Evolutionary conservation across 2,797 vertebrate species (phyloP), one percentile per base, ranked within the genome.

Genomic region (Propithecus deckenii): DNA sequence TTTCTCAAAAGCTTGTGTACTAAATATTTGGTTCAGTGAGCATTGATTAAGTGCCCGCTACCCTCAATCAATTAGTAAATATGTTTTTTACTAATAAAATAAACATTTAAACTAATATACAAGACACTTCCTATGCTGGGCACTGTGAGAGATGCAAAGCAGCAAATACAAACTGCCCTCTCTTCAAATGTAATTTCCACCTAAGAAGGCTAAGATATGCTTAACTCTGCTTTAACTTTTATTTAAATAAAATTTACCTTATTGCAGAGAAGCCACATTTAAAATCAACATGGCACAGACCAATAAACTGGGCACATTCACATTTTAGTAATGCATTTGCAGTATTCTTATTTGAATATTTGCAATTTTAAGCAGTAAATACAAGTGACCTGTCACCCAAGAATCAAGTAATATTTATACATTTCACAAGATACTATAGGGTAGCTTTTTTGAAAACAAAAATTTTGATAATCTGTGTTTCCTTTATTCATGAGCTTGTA

Each of bases 111-210:
- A 52, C 18, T 57, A 69, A 87, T 32, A 84, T 75, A 59, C 10
- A 85, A 61, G 35, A 28, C 4, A 38, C 12, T 79, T 15, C 71
- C 30, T 63, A 87, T 55, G 46, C 63, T 79, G 57, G 46, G 32
- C 17, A 43, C 14, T 35, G 7, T 50, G 71, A 92, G 50, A 87
- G 11, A 57, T 38, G 3, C 13, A 93, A 48, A 2, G 12, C 8
- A 69, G 80, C 32, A 78, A 94, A 41, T 50, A 78, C 17, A 92
- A 84, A 43, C 65, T 89, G 61, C 30, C 61, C 61, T 75, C 4
- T 59, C 72, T 65, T 86, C n/a, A 88, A 94, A 43, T 94, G 43
- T 76, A 63, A 76, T 92, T 94, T 93, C 69, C 48, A 83, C 22
- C 20, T 69, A 38, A 78, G 35, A 79, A 43, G 7, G n/a, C 65